These are phyloP conservation scores for Pharmacophagus antenor DNA, from an alignment of 2,888 invertebrate genomes.

Conservation along the genomic window DNA sequence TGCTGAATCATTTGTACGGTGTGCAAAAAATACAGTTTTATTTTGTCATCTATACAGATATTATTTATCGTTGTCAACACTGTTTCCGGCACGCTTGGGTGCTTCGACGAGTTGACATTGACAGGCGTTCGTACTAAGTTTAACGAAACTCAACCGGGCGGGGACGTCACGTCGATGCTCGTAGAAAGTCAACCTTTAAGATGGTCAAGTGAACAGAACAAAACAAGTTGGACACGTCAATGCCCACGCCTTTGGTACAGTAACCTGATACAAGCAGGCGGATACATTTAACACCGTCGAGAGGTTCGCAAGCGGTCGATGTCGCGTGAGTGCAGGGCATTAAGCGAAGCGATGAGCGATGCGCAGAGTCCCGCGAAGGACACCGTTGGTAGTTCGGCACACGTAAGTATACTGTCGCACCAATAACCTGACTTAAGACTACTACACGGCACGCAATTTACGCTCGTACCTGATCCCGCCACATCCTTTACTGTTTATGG, in stretches of 20 bases:
- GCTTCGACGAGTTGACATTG: slow-evolving; percentile 55
- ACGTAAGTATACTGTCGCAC: slow-evolving; percentile 51
- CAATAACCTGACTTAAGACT: slow-evolving; percentile 56
- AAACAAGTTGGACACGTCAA: slow-evolving; percentile 78
- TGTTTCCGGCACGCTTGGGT: slow-evolving; percentile 41
- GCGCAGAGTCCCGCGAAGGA: slow-evolving; percentile 36
- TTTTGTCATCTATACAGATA: neutral
- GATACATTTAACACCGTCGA: slow-evolving; percentile 76
- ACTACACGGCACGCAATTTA: slow-evolving; percentile 64
- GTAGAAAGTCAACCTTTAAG: slow-evolving; percentile 75
- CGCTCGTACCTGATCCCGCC: slow-evolving; percentile 39
- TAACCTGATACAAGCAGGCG: slow-evolving; percentile 75
- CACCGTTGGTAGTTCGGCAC: slow-evolving; percentile 49
- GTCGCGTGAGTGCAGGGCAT: slow-evolving; percentile 45
- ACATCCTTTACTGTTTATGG: slow-evolving; percentile 32
- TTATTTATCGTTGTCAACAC: slow-evolving; percentile 27
- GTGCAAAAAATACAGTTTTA: neutral
- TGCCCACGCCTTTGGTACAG: slow-evolving; percentile 79
- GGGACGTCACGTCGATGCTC: slow-evolving; percentile 69
- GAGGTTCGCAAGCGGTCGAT: slow-evolving; percentile 51
- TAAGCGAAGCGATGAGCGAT: slow-evolving; percentile 52
- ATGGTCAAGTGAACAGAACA: slow-evolving; percentile 73
- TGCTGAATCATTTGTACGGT: neutral
- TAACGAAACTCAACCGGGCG: slow-evolving; percentile 61
- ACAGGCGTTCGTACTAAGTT: slow-evolving; percentile 64